phyloP scores from a whole-genome alignment of 2,113 vertebrate species.

The Pantherophis guttatus region DNA sequence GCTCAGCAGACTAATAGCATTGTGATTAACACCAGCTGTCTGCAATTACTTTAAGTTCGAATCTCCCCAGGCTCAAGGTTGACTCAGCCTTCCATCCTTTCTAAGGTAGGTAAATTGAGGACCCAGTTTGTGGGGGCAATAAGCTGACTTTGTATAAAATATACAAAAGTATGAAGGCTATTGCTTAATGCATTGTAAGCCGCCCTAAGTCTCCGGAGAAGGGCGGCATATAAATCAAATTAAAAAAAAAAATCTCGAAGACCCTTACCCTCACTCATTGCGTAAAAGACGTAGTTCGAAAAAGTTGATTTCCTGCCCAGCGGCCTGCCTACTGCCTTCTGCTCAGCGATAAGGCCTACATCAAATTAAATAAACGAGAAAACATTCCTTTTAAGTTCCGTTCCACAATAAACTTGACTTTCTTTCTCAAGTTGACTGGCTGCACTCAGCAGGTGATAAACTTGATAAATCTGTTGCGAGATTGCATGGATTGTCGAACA shows the following conservation, averaged over 20 bases:
- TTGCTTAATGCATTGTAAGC: too few relatives aligned
- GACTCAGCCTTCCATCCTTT: too few relatives aligned
- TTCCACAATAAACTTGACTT: not conserved
- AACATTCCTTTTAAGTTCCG: not conserved
- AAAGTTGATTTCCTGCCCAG: accelerated
- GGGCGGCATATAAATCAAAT: too few relatives aligned
- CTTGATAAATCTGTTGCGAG: not conserved
- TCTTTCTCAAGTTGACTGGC: not conserved
- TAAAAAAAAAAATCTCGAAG: not conserved
- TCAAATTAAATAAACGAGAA: not conserved
- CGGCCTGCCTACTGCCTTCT: not conserved
- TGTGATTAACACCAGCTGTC: too few relatives aligned
- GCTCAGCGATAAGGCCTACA: not conserved
- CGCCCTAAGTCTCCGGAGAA: too few relatives aligned
- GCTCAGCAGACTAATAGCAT: too few relatives aligned
- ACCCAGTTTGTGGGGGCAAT: too few relatives aligned
- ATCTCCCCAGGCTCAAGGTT: too few relatives aligned
- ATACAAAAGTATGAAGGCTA: too few relatives aligned
- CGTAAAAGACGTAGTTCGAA: not conserved
- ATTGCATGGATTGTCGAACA: not conserved
- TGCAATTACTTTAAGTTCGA: too few relatives aligned
- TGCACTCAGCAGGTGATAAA: not conserved
- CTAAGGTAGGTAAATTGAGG: too few relatives aligned
- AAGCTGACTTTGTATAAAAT: too few relatives aligned
- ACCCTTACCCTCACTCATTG: not conserved